A percentile compares a stretch with the other conserved stretches of the same genome.
Conservation (phyloP, 1,140 invertebrate genomes). For the Polypedilum vanderplanki region DNA sequence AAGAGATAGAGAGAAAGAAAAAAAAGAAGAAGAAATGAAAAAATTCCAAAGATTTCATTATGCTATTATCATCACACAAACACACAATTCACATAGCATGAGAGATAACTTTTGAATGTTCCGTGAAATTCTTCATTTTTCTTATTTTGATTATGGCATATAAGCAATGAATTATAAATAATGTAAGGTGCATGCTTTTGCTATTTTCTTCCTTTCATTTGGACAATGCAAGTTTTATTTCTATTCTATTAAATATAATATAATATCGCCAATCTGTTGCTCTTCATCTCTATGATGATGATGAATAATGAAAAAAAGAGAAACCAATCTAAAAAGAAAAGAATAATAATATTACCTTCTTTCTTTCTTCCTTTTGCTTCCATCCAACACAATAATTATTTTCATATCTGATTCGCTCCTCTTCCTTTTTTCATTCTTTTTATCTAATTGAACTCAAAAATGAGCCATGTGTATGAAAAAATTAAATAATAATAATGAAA, state of each 20-base stretch:
- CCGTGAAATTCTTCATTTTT: background rate
- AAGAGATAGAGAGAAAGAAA: background rate
- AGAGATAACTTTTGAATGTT: background rate
- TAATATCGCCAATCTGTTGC: slow-evolving; percentile 7
- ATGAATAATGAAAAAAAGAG: background rate
- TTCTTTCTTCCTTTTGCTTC: background rate
- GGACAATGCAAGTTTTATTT: too few relatives aligned
- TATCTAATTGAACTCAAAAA: slow-evolving; percentile 2
- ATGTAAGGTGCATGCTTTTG: background rate
- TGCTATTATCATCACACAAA: slow-evolving; percentile 18
- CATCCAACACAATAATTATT: background rate
- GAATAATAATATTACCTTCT: too few relatives aligned
- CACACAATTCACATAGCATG: background rate
- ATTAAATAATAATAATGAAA: background rate
- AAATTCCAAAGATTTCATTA: slow-evolving; percentile 14
- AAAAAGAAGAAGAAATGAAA: background rate
- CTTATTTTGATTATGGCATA: slow-evolving; percentile 11
- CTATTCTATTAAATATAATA: background rate
- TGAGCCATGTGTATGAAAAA: background rate
- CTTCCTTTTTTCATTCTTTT: background rate
- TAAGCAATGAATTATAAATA: background rate
- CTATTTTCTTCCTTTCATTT: too few relatives aligned
- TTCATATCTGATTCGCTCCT: slow-evolving; percentile 2
- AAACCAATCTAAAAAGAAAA: background rate
- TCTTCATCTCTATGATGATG: background rate